phyloP scores from a whole-genome alignment of 2,797 vertebrate species.

The Sebastes itinus region DNA sequence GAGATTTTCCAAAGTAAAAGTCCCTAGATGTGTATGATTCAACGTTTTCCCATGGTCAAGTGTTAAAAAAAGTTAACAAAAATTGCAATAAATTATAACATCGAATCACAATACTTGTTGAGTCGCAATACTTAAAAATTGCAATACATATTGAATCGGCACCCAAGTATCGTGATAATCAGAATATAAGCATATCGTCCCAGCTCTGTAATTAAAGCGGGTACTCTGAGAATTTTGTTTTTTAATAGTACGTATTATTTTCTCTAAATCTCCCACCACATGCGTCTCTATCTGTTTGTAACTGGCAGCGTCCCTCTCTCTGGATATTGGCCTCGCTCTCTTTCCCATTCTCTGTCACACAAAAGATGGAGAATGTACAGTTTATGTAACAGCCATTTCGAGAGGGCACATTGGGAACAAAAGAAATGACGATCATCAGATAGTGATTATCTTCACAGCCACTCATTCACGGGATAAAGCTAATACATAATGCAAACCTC shows the following conservation, averaged over 20 bases:
- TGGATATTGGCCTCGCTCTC: neutral
- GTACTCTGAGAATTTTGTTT: neutral
- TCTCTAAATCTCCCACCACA: neutral
- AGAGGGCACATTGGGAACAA: slow-evolving; percentile 55
- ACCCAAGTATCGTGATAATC: no score
- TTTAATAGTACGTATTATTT: slow-evolving; percentile 11
- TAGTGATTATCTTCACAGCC: slow-evolving; percentile 61
- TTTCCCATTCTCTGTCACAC: slow-evolving; percentile 14
- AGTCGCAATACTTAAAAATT: no score
- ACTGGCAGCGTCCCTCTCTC: neutral
- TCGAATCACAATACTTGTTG: no score
- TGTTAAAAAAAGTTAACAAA: no score
- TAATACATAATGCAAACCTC: slow-evolving; percentile 70
- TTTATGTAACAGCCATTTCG: slow-evolving; percentile 55
- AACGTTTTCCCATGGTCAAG: no score
- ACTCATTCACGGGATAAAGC: slow-evolving; percentile 59
- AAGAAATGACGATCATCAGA: slow-evolving; percentile 60
- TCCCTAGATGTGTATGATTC: no score
- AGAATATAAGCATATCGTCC: no score
- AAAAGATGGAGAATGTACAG: slow-evolving; percentile 38
- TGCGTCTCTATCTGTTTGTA: neutral
- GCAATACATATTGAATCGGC: no score
- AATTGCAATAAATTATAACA: no score
- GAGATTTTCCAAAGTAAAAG: no score
- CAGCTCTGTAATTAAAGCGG: neutral